Evolutionary conservation across 1,140 invertebrate genomes (phyloP).

Genomic region (Tetraneura akinire): DNA sequence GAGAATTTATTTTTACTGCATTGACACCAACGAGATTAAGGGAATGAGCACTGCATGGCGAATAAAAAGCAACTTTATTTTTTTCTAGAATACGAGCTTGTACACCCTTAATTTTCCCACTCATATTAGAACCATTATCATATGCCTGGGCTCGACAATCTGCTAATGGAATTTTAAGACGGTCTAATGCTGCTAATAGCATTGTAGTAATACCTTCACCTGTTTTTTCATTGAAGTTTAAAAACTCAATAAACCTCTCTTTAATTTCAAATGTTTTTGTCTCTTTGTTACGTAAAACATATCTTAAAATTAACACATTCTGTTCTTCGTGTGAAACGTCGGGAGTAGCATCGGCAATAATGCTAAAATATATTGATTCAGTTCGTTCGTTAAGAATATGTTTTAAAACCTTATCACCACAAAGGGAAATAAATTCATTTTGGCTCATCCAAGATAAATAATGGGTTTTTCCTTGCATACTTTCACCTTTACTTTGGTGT

Average conservation of each 20-base stretch:
- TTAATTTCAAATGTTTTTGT: conserved; percentile 11
- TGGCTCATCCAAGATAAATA: conserved; percentile 55
- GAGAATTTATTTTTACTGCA: conserved; percentile 14
- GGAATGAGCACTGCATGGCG: conserved; percentile 57
- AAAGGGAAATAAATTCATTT: conserved; percentile 55
- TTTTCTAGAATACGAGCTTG: conserved; percentile 56
- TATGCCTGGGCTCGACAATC: conserved; percentile 56
- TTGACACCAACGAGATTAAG: conserved; percentile 53
- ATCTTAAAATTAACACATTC: conserved; percentile 52
- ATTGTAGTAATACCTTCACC: conserved; percentile 31
- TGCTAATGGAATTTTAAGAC: conserved; percentile 40
- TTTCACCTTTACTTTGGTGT: background rate
- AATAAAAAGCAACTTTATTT: conserved; percentile 55
- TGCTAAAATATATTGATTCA: conserved; percentile 55
- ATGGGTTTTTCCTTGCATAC: conserved; percentile 47
- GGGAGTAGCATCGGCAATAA: conserved; percentile 55
- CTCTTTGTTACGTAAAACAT: conserved; percentile 52
- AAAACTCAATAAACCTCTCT: background rate
- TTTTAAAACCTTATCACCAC: conserved; percentile 45
- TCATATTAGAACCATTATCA: conserved; percentile 56
- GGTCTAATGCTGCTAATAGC: conserved; percentile 12
- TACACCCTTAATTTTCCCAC: conserved; percentile 55
- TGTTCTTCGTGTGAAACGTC: conserved; percentile 56
- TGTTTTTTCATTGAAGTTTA: conserved; percentile 33
- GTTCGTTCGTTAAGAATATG: conserved; percentile 52